These are phyloP conservation scores for Sarcophaga caerulescens DNA, from an alignment of 2,888 invertebrate genomes.

Conservation along the genomic window DNA sequence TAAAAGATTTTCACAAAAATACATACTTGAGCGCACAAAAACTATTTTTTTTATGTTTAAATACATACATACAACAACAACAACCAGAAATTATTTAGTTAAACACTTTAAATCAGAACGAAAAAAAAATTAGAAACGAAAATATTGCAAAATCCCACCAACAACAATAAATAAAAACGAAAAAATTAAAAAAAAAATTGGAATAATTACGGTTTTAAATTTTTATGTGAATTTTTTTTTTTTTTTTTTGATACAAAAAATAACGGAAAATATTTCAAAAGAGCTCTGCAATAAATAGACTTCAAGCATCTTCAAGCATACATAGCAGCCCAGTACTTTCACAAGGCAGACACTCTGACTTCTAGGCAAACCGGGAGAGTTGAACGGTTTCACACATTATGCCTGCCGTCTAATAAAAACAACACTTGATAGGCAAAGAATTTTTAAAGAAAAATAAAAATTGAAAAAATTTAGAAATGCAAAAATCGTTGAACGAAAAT, in stretches of 20 bases:
- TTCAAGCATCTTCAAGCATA: neutral
- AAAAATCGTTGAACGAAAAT: neutral
- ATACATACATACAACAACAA: neutral
- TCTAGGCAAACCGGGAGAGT: constrained; percentile 26
- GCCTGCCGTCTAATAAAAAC: neutral
- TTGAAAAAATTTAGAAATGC: neutral
- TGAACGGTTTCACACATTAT: constrained; percentile 13
- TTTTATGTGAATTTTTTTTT: too few relatives aligned
- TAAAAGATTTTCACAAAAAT: neutral
- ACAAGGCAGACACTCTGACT: constrained; percentile 32
- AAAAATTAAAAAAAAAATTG: constrained; percentile 1
- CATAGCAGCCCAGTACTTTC: neutral
- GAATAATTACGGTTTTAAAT: neutral
- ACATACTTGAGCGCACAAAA: neutral
- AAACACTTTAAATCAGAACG: neutral
- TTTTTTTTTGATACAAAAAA: too few relatives aligned
- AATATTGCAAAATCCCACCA: constrained; percentile 13
- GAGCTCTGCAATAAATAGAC: too few relatives aligned
- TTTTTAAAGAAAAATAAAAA: constrained; percentile 36
- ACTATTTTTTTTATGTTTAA: neutral
- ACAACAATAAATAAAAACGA: constrained; percentile 7
- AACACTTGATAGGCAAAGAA: constrained; percentile 7
- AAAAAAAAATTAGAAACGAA: neutral
- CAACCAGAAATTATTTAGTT: constrained; percentile 38
- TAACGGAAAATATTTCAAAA: too few relatives aligned